phyloP scores from a whole-genome alignment of 2,113 vertebrate genomes.

The Polypterus bichir region DNA sequence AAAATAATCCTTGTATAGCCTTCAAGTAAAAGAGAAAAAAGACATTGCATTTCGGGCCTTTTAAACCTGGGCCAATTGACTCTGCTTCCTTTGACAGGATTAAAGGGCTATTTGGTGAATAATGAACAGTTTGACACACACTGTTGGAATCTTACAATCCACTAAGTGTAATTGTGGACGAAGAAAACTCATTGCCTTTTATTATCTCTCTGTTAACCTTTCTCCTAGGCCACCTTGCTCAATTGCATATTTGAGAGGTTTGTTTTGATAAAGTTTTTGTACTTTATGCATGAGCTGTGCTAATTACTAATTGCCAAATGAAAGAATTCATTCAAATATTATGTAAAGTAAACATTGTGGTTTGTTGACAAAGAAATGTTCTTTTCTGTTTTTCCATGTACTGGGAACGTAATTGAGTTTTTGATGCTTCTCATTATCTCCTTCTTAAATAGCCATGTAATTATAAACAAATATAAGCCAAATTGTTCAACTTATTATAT shows the following conservation, averaged over 20 bases:
- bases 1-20: too few species aligned
- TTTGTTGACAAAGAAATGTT: constrained; percentile 1
- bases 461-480: not conserved
- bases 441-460: not conserved
- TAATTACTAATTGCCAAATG: not conserved
- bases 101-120: too few species aligned
- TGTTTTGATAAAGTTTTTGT: not conserved
- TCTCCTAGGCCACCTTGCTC: too few species aligned
- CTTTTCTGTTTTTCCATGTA: not conserved
- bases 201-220: too few species aligned
- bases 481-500: not conserved
- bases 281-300: not conserved
- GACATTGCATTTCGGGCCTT: too few species aligned
- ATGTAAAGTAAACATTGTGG: not conserved
- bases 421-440: not conserved
- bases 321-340: not conserved
- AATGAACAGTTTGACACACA: too few species aligned
- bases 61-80: too few species aligned
- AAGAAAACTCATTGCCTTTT: too few species aligned
- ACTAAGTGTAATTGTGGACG: too few species aligned
- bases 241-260: not conserved
- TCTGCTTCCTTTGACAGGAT: too few species aligned
- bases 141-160: too few species aligned
- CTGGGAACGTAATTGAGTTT: not conserved
- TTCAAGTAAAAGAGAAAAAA: too few species aligned